These are phyloP conservation scores for Aromia moschata DNA, from an alignment of 2,888 invertebrate species.

Conservation along the genomic window DNA sequence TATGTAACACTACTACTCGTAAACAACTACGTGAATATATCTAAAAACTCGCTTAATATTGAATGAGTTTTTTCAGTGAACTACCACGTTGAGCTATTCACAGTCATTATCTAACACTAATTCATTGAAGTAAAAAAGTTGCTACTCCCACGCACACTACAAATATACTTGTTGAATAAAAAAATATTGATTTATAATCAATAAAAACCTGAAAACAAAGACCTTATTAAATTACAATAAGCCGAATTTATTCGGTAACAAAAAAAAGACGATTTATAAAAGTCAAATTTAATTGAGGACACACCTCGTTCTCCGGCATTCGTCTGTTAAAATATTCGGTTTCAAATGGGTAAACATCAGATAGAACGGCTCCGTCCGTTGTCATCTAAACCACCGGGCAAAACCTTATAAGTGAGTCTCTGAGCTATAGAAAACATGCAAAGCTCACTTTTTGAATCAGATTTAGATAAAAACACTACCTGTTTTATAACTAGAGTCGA, in stretches of 20 bases:
- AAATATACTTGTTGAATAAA: constrained; percentile 15
- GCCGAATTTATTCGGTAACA: constrained; percentile 14
- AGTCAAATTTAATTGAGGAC: constrained; percentile 21
- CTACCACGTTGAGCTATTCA: no score
- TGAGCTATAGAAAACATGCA: no score
- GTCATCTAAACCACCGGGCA: constrained; percentile 5
- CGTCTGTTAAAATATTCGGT: constrained; percentile 17
- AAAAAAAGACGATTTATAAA: constrained; percentile 22
- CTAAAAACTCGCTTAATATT: no score
- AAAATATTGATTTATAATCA: constrained; percentile 12
- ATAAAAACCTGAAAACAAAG: constrained; percentile 8
- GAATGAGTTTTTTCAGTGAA: no score
- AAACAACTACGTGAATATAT: no score
- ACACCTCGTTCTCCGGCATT: constrained; percentile 17
- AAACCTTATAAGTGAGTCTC: constrained; percentile 1
- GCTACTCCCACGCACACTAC: no score
- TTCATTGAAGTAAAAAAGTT: no score
- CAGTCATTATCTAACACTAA: no score
- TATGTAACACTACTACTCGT: no score
- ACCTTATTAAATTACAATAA: constrained; percentile 20
- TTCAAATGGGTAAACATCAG: constrained; percentile 18
- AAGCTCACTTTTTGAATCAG: no score
- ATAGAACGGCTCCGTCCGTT: constrained; percentile 8
- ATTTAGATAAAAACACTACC: no score
- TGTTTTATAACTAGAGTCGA: no score